These are phyloP conservation scores for Gallirallus australis DNA, from an alignment of 2,797 vertebrate species.

Conservation along the genomic window DNA sequence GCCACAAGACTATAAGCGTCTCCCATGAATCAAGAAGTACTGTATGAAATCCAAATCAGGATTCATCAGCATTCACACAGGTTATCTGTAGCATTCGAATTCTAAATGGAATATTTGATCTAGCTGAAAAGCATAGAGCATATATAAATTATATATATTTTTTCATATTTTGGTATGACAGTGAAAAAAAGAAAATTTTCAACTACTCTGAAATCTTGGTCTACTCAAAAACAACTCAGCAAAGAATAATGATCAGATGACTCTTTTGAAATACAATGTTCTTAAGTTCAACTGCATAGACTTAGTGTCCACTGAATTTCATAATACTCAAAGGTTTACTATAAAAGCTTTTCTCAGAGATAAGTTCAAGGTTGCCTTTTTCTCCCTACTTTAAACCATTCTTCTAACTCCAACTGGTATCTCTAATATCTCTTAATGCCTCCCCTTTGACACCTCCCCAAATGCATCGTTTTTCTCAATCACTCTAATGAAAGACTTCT, in stretches of 20 bases:
- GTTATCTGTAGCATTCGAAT: neutral
- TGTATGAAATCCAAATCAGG: neutral
- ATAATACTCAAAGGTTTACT: conserved; percentile 43
- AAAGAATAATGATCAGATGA: conserved; percentile 46
- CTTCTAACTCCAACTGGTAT: conserved; percentile 58
- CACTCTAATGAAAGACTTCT: conserved; percentile 68
- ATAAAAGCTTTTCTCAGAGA: conserved; percentile 67
- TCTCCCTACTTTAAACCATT: conserved; percentile 49
- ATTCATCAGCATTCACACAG: neutral
- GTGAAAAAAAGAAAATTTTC: neutral
- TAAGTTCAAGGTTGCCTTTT: conserved; percentile 67
- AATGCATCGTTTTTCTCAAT: conserved; percentile 70
- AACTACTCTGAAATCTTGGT: neutral
- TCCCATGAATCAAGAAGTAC: neutral
- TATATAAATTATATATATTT: too few relatives aligned
- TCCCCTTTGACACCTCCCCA: conserved; percentile 74
- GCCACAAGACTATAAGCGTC: neutral
- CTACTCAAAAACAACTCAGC: neutral
- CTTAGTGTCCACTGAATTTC: conserved; percentile 55
- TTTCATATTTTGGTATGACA: neutral
- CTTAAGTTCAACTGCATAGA: conserved; percentile 61
- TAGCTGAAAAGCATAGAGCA: neutral
- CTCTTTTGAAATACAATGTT: conserved; percentile 31
- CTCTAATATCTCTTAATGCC: conserved; percentile 66
- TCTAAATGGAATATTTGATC: neutral